A percentile compares a stretch with the other conserved stretches of the same genome.
Conservation (phyloP, 2,113 vertebrate species). For the Peromyscus californicus region DNA sequence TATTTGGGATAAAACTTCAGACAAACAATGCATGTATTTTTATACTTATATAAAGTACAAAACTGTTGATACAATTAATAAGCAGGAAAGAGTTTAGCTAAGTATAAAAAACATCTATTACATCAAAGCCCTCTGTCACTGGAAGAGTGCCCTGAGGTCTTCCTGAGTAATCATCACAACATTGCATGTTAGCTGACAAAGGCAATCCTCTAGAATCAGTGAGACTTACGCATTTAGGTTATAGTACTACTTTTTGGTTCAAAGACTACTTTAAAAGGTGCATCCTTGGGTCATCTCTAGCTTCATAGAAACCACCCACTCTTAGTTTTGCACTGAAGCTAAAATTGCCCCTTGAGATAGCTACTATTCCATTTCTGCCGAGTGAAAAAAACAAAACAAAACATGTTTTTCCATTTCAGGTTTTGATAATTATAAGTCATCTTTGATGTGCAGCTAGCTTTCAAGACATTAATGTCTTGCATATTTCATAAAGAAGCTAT, state of each 20-base stretch:
- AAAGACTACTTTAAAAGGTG: constrained; percentile 90
- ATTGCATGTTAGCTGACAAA: constrained; percentile 72
- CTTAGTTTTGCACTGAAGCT: constrained; percentile 99
- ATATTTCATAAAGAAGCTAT: constrained; percentile 83
- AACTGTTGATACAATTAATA: constrained; percentile 49
- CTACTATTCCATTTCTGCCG: constrained; percentile 96
- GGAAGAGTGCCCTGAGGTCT: constrained; percentile 45
- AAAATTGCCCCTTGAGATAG: constrained; percentile 98
- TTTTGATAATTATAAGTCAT: constrained; percentile 90
- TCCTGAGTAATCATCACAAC: constrained; percentile 68
- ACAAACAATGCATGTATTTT: constrained; percentile 57
- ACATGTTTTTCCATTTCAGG: constrained; percentile 92
- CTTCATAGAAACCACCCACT: constrained; percentile 99
- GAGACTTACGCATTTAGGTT: constrained; percentile 86
- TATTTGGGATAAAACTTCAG: constrained; percentile 40
- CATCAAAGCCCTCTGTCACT: constrained; percentile 54
- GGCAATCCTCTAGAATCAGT: constrained; percentile 80
- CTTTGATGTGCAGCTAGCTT: constrained; percentile 87
- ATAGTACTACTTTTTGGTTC: constrained; percentile 86
- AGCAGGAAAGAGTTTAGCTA: constrained; percentile 57
- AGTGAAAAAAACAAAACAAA: constrained; percentile 94
- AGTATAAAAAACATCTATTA: constrained; percentile 57
- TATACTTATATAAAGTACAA: constrained; percentile 5
- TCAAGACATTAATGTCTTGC: constrained; percentile 84
- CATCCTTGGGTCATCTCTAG: constrained; percentile 97